Evolutionary conservation across 2,888 invertebrate species (phyloP).

Genomic region (Cheilosia vulpina): DNA sequence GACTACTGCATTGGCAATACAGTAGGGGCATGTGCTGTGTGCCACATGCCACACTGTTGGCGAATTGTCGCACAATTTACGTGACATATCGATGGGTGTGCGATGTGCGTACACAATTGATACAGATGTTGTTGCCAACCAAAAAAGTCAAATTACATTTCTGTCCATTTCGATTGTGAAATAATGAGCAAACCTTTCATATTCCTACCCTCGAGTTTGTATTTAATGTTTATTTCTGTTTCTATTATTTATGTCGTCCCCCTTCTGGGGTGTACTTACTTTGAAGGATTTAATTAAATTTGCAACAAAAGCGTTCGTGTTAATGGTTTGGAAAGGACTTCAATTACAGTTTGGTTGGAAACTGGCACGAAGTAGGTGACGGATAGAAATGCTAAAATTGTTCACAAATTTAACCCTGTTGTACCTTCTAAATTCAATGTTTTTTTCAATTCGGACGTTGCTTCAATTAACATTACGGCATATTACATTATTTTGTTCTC

Average conservation of each 20-base stretch:
- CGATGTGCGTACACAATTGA: conserved; percentile 35
- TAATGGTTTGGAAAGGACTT: conserved; percentile 11
- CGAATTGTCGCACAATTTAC: conserved; percentile 55
- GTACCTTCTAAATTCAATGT: no score
- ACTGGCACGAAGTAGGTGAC: neutral
- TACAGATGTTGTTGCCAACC: neutral
- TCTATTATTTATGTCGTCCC: conserved; percentile 7
- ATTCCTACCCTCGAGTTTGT: conserved; percentile 7
- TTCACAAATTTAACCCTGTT: no score
- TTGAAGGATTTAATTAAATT: conserved; percentile 25
- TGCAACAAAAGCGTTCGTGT: conserved; percentile 12
- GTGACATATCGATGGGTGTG: conserved; percentile 31
- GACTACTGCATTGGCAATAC: conserved; percentile 42
- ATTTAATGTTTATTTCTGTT: conserved; percentile 2
- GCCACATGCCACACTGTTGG: conserved; percentile 1
- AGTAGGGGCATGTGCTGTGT: conserved; percentile 49
- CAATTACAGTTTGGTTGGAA: conserved; percentile 8
- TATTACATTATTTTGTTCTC: no score
- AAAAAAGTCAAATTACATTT: conserved; percentile 20
- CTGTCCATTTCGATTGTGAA: conserved; percentile 9
- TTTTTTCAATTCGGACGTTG: no score
- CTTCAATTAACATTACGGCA: no score
- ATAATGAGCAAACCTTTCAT: neutral
- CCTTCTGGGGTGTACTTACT: neutral
- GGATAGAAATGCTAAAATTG: no score